These are phyloP conservation scores for Danaus chrysippus DNA, from an alignment of 2,888 invertebrate genomes.

Conservation along the genomic window DNA sequence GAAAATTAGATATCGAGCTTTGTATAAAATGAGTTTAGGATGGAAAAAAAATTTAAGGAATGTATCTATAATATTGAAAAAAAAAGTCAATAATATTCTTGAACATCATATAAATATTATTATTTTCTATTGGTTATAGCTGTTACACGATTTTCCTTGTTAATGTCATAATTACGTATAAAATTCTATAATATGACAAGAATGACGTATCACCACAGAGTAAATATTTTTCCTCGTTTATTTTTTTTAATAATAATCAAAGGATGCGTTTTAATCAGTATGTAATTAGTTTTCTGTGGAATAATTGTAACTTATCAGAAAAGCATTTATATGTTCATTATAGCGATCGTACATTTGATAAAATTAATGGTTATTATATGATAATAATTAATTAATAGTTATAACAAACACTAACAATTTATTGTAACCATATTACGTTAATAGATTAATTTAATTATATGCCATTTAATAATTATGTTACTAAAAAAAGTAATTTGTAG, in stretches of 20 bases:
- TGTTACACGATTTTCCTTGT: neutral
- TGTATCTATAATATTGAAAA: no score
- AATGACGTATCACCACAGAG: neutral
- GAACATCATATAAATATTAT: no score
- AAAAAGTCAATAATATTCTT: no score
- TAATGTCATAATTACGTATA: neutral
- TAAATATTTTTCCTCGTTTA: neutral
- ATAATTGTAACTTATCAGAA: neutral
- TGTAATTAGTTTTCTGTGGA: neutral
- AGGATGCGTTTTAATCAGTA: neutral
- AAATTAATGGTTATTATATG: neutral
- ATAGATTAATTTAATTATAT: neutral
- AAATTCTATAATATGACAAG: neutral
- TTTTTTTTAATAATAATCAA: neutral
- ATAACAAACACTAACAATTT: neutral
- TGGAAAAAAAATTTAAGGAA: no score
- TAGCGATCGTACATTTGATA: neutral
- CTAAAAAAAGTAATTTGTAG: no score
- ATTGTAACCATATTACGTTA: neutral
- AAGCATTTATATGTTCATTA: conserved; percentile 1
- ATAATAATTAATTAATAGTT: conserved; percentile 1
- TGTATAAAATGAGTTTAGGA: no score
- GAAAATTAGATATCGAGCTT: neutral
- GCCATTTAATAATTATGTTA: no score
- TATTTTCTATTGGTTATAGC: no score